phyloP scores from a whole-genome alignment of 2,113 vertebrate species.

The Pogonocichla stellata region DNA sequence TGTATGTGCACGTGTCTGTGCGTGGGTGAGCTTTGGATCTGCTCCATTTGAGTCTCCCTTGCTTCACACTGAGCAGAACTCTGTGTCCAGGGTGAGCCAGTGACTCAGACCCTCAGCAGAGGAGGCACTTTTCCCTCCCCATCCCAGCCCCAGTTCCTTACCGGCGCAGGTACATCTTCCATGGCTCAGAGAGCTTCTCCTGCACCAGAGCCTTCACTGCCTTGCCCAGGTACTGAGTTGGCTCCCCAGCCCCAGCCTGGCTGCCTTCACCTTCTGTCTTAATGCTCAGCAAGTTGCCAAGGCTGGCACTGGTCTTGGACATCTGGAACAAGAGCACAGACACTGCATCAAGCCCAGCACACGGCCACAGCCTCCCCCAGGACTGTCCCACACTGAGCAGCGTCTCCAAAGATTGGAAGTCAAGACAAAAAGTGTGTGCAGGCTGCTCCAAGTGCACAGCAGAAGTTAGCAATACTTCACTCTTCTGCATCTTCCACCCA shows the following conservation, averaged over 20 bases:
- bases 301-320: slow-evolving; percentile 85
- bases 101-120: neutral
- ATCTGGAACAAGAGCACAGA: slow-evolving; percentile 75
- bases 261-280: slow-evolving; percentile 86
- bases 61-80: neutral
- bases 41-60: neutral
- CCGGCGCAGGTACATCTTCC: slow-evolving; percentile 96
- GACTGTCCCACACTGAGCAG: neutral
- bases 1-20: neutral
- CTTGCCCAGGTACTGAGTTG: slow-evolving; percentile 85
- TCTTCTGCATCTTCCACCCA: neutral
- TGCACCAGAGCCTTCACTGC: slow-evolving; percentile 84
- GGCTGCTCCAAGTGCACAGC: neutral
- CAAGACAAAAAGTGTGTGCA: neutral
- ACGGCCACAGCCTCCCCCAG: neutral
- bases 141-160: slow-evolving; percentile 45
- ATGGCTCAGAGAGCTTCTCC: slow-evolving; percentile 88
- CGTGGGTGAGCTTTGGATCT: slow-evolving; percentile 13
- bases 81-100: neutral
- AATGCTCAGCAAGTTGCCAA: slow-evolving; percentile 85
- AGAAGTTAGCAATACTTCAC: neutral
- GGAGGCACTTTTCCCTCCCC: neutral
- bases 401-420: neutral
- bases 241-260: slow-evolving; percentile 75
- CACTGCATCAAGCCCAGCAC: neutral